Conservation (phyloP, 2,888 invertebrate species). For the Drosophila colorata region DNA sequence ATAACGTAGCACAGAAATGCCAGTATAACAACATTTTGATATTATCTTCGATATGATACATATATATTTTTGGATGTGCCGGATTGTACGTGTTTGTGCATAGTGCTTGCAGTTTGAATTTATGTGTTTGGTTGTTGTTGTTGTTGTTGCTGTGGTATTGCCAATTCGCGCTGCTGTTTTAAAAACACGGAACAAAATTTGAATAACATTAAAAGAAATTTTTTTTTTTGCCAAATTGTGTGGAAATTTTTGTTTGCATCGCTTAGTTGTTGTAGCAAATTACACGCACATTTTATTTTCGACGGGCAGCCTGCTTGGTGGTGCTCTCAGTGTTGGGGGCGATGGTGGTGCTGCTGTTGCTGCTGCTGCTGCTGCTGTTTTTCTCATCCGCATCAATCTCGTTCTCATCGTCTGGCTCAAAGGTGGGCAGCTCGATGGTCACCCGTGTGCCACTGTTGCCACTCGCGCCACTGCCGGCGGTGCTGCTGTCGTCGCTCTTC, state of each 20-base stretch:
- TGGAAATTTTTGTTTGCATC: constrained; percentile 19
- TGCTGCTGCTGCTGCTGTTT: constrained; percentile 32
- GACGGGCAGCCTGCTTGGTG: constrained; percentile 23
- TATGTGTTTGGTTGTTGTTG: constrained; percentile 18
- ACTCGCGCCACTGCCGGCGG: constrained; percentile 28
- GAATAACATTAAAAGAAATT: constrained; percentile 32
- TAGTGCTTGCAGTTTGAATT: constrained; percentile 23
- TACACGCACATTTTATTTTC: constrained; percentile 54
- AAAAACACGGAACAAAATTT: constrained; percentile 47
- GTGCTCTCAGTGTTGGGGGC: constrained; percentile 24
- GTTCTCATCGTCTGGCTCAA: constrained; percentile 89
- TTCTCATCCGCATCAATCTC: constrained; percentile 83
- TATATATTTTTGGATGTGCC: constrained; percentile 29
- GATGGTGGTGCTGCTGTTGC: constrained; percentile 6
- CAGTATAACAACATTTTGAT: constrained; percentile 13
- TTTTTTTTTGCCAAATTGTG: constrained; percentile 23
- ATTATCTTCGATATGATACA: constrained; percentile 10
- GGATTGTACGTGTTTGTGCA: constrained; percentile 3
- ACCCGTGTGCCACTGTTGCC: constrained; percentile 86
- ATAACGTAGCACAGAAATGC: neutral
- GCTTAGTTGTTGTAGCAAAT: constrained; percentile 72
- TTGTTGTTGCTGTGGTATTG: constrained; percentile 42
- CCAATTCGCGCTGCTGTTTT: constrained; percentile 50
- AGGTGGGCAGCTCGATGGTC: constrained; percentile 89
- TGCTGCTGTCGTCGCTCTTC: constrained; percentile 41